Evolutionary conservation across 2,113 vertebrate genomes (phyloP).

Genomic region (Poicephalus meyeri): DNA sequence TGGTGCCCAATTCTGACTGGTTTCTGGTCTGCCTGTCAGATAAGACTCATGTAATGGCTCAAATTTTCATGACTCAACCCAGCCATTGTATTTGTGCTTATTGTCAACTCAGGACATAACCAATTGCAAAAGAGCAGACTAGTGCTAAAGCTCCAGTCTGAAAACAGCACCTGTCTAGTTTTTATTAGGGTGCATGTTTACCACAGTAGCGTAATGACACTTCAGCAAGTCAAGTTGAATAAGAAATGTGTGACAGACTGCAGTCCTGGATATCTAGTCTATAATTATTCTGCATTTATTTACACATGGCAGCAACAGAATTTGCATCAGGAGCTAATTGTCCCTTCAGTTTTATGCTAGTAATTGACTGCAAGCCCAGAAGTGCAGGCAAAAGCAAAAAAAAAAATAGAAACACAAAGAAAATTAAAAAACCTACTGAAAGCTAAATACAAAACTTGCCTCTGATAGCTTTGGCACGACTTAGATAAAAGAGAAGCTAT

Average conservation of each 20-base stretch:
- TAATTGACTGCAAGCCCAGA: background rate
- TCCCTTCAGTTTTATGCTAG: background rate
- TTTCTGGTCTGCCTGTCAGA: background rate
- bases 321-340: constrained; percentile 9
- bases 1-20: constrained; percentile 40
- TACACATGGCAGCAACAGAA: background rate
- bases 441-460: background rate
- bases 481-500: background rate
- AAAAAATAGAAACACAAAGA: background rate
- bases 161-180: background rate
- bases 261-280: background rate
- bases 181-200: background rate
- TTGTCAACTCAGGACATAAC: background rate
- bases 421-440: background rate
- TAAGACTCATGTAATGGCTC: background rate
- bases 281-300: constrained; percentile 23
- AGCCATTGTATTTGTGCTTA: background rate
- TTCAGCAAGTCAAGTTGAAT: background rate
- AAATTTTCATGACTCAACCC: background rate
- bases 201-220: background rate
- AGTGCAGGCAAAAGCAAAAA: background rate
- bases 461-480: background rate
- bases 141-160: background rate
- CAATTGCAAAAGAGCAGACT: background rate
- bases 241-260: background rate